A percentile compares a stretch with the other conserved stretches of the same genome.
phyloP scores from a whole-genome alignment of 2,113 vertebrate species.

The Corvus cornix region DNA sequence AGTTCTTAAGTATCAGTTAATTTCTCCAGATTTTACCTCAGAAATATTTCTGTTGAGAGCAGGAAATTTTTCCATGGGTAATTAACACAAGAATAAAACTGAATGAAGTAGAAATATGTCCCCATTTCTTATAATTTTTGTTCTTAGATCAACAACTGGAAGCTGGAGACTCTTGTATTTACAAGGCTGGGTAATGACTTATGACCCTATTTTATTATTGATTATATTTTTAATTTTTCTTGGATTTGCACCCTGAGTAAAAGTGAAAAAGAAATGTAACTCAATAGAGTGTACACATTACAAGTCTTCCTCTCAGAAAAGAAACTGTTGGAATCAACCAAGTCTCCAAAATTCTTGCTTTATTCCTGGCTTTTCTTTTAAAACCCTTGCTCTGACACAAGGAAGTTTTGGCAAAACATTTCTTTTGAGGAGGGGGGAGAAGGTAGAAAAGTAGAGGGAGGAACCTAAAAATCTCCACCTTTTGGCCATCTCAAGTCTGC shows the following conservation, averaged over 20 bases:
- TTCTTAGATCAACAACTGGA: background rate
- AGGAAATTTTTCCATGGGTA: background rate
- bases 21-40: background rate
- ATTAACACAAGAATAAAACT: background rate
- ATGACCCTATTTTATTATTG: background rate
- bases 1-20: background rate
- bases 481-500: constrained; percentile 69
- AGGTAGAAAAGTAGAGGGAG: background rate
- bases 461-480: constrained; percentile 58
- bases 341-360: background rate
- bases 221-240: background rate
- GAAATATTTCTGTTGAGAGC: background rate
- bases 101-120: background rate
- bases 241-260: background rate
- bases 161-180: background rate
- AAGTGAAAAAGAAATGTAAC: background rate
- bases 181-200: background rate
- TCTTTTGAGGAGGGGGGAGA: background rate
- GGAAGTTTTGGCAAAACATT: background rate
- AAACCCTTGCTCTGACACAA: background rate
- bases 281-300: too few species aligned
- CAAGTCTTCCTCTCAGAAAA: background rate
- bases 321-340: background rate
- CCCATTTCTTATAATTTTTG: background rate
- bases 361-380: background rate